Conservation (phyloP, 1,140 invertebrate species). For the Drosophila repleta region DNA sequence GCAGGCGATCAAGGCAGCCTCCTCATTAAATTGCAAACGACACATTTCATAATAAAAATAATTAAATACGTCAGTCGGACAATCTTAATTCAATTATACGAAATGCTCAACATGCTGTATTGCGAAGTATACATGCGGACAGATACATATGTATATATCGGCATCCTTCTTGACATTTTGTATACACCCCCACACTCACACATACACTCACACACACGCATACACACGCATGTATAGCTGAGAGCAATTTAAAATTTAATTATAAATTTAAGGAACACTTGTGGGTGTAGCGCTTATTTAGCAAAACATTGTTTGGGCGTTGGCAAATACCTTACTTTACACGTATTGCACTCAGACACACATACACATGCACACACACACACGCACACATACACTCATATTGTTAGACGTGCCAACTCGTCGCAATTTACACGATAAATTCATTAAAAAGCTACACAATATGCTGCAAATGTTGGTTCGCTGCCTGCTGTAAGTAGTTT, state of each 20-base stretch:
- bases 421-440: constrained; percentile 78
- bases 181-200: constrained; percentile 1
- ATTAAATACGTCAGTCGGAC: constrained; percentile 31
- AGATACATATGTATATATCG: no score
- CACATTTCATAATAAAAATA: constrained; percentile 50
- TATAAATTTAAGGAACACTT: constrained; percentile 63
- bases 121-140: not conserved
- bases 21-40: constrained; percentile 28
- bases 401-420: constrained; percentile 55
- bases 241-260: constrained; percentile 72
- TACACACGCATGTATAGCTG: constrained; percentile 1
- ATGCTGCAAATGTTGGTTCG: constrained; percentile 56
- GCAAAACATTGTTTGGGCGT: constrained; percentile 54
- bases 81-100: constrained; percentile 56
- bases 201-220: not conserved
- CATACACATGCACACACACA: constrained; percentile 6
- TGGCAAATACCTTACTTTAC: constrained; percentile 17
- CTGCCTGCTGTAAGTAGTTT: constrained; percentile 38
- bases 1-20: not conserved
- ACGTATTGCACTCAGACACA: constrained; percentile 11
- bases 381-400: not conserved
- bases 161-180: constrained; percentile 51
- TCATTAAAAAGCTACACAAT: constrained; percentile 80
- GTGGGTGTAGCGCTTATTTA: constrained; percentile 41
- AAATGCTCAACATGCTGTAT: constrained; percentile 36